phyloP scores from a whole-genome alignment of 1,140 invertebrate genomes.

The Microplitis mediator region DNA sequence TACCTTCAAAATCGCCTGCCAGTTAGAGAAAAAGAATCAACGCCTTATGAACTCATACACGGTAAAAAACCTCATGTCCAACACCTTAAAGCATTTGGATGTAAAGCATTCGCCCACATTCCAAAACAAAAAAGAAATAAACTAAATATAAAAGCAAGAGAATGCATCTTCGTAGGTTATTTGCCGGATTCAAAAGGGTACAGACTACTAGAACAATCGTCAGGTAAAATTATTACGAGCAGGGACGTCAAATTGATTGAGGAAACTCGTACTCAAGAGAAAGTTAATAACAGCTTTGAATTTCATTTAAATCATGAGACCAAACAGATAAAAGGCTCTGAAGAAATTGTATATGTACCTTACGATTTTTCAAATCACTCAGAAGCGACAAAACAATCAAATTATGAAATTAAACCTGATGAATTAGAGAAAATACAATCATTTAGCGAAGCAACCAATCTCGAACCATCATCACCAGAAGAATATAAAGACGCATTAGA shows the following conservation, averaged over 20 bases:
- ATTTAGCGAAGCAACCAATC: too few relatives aligned
- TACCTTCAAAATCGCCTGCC: too few relatives aligned
- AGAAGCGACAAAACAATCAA: too few relatives aligned
- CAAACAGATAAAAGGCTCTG: background rate
- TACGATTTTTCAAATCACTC: too few relatives aligned
- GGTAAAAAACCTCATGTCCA: too few relatives aligned
- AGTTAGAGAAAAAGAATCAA: too few relatives aligned
- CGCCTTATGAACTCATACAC: too few relatives aligned
- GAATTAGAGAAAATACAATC: too few relatives aligned
- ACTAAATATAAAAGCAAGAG: conserved; percentile 39
- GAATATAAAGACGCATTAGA: background rate
- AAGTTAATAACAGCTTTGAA: background rate
- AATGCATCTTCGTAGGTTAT: conserved; percentile 50
- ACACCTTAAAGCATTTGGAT: too few relatives aligned
- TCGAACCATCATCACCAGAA: too few relatives aligned
- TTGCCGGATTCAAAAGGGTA: conserved; percentile 44
- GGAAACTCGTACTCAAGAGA: background rate
- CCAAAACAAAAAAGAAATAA: conserved; percentile 40
- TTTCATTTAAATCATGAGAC: background rate
- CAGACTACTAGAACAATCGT: conserved; percentile 40
- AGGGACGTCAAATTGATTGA: conserved; percentile 16
- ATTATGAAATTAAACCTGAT: too few relatives aligned
- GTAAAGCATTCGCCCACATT: conserved; percentile 1
- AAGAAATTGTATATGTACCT: too few relatives aligned
- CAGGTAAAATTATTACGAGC: conserved; percentile 36